Percentiles rank a stretch among this genome's conserved stretches.
These are phyloP conservation scores for Cetoscarus ocellatus DNA, from an alignment of 2,797 vertebrate species.

Conservation along the genomic window DNA sequence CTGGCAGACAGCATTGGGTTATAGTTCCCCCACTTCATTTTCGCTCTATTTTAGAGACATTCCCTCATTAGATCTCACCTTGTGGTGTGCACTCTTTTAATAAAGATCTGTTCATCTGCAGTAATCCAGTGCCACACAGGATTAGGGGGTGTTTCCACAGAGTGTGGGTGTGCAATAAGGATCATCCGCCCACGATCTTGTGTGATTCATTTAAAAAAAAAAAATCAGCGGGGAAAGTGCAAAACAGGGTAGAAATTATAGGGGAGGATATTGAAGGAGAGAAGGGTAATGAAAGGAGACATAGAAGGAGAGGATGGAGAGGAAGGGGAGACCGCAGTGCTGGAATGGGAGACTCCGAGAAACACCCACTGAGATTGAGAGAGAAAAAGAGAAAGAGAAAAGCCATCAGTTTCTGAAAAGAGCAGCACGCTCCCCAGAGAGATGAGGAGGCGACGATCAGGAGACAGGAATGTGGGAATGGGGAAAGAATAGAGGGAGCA, in stretches of 20 bases:
- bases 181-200: constrained; percentile 2
- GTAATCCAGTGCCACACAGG: neutral
- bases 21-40: too few relatives aligned
- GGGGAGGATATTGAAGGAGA: neutral
- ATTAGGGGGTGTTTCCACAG: neutral
- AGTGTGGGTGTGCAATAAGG: neutral
- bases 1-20: too few relatives aligned
- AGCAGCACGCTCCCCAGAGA: constrained; percentile 77
- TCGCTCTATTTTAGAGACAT: neutral
- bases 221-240: neutral
- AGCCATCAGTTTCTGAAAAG: constrained; percentile 80
- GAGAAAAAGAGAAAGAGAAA: constrained; percentile 31
- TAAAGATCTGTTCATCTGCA: neutral
- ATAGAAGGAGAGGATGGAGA: neutral
- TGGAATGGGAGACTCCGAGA: constrained; percentile 1
- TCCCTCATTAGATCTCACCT: neutral
- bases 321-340: constrained; percentile 3
- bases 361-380: constrained; percentile 8
- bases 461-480: neutral
- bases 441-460: constrained; percentile 48
- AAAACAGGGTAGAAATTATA: constrained; percentile 6
- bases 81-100: neutral
- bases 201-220: constrained; percentile 4
- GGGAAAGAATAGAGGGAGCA: neutral
- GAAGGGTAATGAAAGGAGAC: constrained; percentile 2